phyloP scores from a whole-genome alignment of 2,888 invertebrate genomes.

The Cinara cedri region DNA sequence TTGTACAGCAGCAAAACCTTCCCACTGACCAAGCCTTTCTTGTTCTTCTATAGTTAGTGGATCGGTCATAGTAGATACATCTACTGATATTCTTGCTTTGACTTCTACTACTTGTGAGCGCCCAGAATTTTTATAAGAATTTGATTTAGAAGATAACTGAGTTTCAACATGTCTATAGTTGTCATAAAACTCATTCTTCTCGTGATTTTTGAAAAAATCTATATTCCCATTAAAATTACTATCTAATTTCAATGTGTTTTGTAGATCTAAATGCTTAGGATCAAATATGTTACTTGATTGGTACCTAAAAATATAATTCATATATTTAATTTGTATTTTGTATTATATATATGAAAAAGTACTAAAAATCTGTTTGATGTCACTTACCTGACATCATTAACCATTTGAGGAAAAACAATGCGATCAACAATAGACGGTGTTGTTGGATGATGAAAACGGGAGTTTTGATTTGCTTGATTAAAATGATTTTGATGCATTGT shows the following conservation, averaged over 20 bases:
- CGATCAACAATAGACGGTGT: conserved; percentile 58
- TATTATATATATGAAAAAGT: not conserved
- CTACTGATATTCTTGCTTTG: conserved; percentile 58
- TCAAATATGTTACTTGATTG: conserved; percentile 50
- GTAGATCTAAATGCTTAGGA: conserved; percentile 43
- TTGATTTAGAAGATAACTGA: conserved; percentile 37
- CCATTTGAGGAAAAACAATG: conserved; percentile 58
- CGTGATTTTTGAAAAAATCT: conserved; percentile 52
- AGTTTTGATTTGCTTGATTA: conserved; percentile 58
- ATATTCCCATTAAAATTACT: conserved; percentile 52
- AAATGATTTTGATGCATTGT: conserved; percentile 59
- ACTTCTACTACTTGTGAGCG: conserved; percentile 42
- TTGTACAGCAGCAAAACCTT: conserved; percentile 59
- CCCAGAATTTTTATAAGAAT: conserved; percentile 37
- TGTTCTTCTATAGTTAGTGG: conserved; percentile 60
- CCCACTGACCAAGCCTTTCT: conserved; percentile 60
- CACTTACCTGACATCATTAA: conserved; percentile 59
- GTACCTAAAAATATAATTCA: conserved; percentile 23
- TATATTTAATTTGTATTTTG: not conserved
- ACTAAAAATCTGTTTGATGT: too few relatives aligned
- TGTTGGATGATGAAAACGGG: conserved; percentile 57
- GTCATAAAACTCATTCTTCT: conserved; percentile 51
- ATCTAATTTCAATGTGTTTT: conserved; percentile 51
- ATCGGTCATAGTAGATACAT: conserved; percentile 61
- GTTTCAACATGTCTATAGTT: conserved; percentile 33